phyloP scores from a whole-genome alignment of 2,797 vertebrate genomes.

The Centropyge bicolor region DNA sequence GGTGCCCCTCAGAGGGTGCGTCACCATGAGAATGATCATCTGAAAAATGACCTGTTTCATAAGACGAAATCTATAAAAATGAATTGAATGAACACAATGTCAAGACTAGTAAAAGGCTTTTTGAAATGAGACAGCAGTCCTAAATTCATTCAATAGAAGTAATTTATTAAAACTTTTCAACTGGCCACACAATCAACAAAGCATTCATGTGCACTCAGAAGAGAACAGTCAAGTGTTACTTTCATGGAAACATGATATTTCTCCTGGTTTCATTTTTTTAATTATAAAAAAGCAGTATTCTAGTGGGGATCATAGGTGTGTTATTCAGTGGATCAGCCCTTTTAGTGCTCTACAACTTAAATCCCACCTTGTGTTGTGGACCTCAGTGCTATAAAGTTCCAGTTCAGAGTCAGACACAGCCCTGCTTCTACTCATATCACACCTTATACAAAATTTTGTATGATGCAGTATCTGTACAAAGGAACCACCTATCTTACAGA shows the following conservation, averaged over 20 bases:
- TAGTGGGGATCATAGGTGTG: slow-evolving; percentile 12
- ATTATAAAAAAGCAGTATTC: slow-evolving; percentile 28
- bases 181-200: slow-evolving; percentile 48
- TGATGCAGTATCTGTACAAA: slow-evolving; percentile 1
- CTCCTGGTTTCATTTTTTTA: slow-evolving; percentile 26
- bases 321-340: slow-evolving; percentile 53
- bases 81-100: neutral
- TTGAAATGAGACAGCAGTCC: slow-evolving; percentile 15
- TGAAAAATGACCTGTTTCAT: slow-evolving; percentile 20
- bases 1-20: slow-evolving; percentile 88
- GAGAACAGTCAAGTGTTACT: slow-evolving; percentile 52
- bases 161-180: slow-evolving; percentile 72
- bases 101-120: neutral
- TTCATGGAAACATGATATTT: slow-evolving; percentile 21
- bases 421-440: neutral
- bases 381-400: neutral
- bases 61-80: neutral
- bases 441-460: neutral
- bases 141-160: slow-evolving; percentile 38
- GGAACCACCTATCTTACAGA: neutral
- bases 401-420: neutral
- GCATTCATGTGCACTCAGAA: slow-evolving; percentile 36
- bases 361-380: neutral
- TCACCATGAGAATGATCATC: slow-evolving; percentile 74
- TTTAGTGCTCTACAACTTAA: slow-evolving; percentile 25